Evolutionary conservation across 2,888 invertebrate genomes (phyloP).

Genomic region (Alentia gelatinosa): DNA sequence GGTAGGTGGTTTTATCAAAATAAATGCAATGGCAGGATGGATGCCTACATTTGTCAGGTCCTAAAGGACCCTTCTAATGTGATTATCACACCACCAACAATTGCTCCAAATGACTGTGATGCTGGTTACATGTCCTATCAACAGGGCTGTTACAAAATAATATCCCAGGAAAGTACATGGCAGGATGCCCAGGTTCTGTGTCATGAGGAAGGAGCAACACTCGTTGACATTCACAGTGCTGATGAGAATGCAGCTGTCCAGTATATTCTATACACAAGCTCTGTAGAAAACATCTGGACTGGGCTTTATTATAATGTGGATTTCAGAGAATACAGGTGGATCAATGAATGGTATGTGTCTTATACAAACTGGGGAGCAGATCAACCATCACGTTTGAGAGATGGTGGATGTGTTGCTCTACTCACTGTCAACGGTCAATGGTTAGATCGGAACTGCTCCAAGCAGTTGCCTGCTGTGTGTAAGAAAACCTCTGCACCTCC

Average conservation of each 20-base stretch:
- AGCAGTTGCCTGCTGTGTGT: background rate
- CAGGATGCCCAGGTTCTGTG: background rate
- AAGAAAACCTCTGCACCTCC: background rate
- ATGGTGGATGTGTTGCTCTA: slow-evolving; percentile 50
- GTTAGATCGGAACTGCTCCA: background rate
- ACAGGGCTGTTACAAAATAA: background rate
- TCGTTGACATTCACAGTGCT: slow-evolving; percentile 53
- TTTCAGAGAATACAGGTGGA: slow-evolving; percentile 48
- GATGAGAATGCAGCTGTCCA: slow-evolving; percentile 57
- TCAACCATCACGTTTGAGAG: slow-evolving; percentile 20
- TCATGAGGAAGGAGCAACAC: slow-evolving; percentile 28
- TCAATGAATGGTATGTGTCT: slow-evolving; percentile 52
- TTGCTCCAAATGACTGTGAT: background rate
- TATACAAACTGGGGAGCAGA: slow-evolving; percentile 56
- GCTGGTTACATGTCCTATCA: background rate
- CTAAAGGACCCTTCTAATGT: background rate
- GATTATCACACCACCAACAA: background rate
- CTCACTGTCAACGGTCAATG: background rate
- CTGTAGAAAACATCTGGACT: slow-evolving; percentile 21
- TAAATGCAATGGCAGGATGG: too few species aligned
- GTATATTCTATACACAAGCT: background rate
- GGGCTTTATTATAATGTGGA: slow-evolving; percentile 38
- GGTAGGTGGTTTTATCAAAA: background rate
- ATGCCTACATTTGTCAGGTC: background rate
- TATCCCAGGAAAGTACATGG: background rate